phyloP scores from a whole-genome alignment of 2,113 vertebrate genomes.

The Lipophrys pholis region DNA sequence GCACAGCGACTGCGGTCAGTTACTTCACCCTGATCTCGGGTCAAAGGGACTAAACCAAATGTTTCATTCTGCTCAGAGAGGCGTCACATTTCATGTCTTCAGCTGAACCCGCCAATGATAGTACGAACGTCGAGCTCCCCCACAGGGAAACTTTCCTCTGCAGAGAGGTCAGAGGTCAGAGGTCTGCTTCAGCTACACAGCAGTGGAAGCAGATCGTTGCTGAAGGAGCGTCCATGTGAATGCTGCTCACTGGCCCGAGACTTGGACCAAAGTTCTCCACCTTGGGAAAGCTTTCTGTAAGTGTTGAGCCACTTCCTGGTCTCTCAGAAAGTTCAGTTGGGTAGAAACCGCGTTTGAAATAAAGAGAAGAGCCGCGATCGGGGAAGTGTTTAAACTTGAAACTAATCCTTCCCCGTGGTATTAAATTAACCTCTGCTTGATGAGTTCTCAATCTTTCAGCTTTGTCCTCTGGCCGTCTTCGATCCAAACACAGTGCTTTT shows the following conservation, averaged over 20 bases:
- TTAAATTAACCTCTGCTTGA: conserved; percentile 68
- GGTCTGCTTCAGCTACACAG: neutral
- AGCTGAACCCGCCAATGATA: conserved; percentile 7
- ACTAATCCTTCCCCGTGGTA: conserved; percentile 50
- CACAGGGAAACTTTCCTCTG: conserved; percentile 5
- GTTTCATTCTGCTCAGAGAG: conserved; percentile 1
- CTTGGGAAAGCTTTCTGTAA: conserved; percentile 8
- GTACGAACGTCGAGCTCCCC: conserved; percentile 13
- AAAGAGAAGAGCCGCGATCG: conserved; percentile 12
- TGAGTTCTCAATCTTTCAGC: conserved; percentile 59
- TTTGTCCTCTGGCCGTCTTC: conserved; percentile 39
- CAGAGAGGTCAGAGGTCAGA: conserved; percentile 39
- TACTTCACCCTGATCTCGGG: neutral
- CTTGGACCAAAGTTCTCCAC: neutral
- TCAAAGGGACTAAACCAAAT: conserved; percentile 4
- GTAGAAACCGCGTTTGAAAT: conserved; percentile 16
- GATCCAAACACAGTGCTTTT: conserved; percentile 40
- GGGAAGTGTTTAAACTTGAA: conserved; percentile 53
- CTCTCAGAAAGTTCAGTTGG: conserved; percentile 22
- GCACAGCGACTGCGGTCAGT: too few species aligned
- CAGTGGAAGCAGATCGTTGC: neutral
- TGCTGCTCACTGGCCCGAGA: conserved; percentile 1
- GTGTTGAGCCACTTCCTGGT: conserved; percentile 12
- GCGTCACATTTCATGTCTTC: neutral
- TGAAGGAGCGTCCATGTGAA: conserved; percentile 14